These are phyloP conservation scores for Microhierax caerulescens DNA, from an alignment of 2,797 vertebrate genomes.

Conservation along the genomic window DNA sequence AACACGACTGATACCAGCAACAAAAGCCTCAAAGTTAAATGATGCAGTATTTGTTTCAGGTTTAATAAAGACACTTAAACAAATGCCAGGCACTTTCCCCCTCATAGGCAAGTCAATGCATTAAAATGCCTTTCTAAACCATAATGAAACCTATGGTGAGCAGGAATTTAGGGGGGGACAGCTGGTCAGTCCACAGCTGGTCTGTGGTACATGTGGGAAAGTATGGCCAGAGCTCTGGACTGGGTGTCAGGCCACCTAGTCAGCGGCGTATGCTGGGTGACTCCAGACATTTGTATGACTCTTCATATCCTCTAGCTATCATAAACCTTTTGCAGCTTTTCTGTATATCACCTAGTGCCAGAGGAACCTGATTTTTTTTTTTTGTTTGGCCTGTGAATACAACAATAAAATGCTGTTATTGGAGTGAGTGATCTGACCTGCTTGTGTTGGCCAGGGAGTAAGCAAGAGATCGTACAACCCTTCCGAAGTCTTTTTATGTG, in stretches of 20 bases:
- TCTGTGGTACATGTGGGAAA: background rate
- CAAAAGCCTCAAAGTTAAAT: slow-evolving; percentile 44
- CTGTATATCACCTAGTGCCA: background rate
- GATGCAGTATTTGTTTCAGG: slow-evolving; percentile 60
- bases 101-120: background rate
- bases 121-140: background rate
- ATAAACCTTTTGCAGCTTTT: background rate
- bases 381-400: background rate
- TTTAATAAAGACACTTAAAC: slow-evolving; percentile 53
- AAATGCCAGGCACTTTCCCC: background rate
- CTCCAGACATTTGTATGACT: background rate
- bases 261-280: background rate
- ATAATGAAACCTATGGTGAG: background rate
- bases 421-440: background rate
- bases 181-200: background rate
- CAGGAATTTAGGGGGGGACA: background rate
- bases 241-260: background rate
- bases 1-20: slow-evolving; percentile 43
- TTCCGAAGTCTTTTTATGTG: background rate
- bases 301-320: background rate
- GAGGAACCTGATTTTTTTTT: background rate
- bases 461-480: background rate
- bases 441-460: background rate
- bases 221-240: rapidly evolving
- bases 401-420: background rate